These are phyloP conservation scores for Excalfactoria chinensis DNA, from an alignment of 2,113 vertebrate genomes.

Conservation along the genomic window DNA sequence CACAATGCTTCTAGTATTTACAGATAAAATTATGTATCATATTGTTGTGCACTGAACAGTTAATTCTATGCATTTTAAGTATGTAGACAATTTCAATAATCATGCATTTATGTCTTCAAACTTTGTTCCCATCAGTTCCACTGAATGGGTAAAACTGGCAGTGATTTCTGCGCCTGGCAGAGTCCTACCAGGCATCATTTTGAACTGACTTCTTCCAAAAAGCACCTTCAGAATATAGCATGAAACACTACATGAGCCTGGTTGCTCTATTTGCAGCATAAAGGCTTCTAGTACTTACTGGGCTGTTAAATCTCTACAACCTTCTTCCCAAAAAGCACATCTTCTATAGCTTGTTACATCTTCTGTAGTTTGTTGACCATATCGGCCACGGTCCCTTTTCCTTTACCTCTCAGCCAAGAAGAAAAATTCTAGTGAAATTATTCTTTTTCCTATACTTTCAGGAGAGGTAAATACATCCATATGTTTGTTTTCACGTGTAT, in stretches of 20 bases:
- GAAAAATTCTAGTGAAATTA: background rate
- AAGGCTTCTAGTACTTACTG: background rate
- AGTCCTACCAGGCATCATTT: background rate
- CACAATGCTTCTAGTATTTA: background rate
- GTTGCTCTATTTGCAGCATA: background rate
- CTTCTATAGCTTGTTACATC: background rate
- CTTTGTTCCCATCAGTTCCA: background rate
- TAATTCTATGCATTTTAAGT: background rate
- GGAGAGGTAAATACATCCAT: background rate
- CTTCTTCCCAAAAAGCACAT: background rate
- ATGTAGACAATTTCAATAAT: background rate
- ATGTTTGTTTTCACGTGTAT: background rate
- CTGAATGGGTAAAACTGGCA: background rate
- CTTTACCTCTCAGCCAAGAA: background rate
- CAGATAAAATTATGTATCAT: background rate
- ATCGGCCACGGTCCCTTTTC: background rate
- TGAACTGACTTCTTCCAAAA: background rate
- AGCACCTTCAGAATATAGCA: background rate
- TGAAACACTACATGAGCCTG: background rate
- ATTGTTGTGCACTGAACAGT: background rate
- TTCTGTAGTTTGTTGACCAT: background rate
- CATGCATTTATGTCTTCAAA: background rate
- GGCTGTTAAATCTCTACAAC: background rate
- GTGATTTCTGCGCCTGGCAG: background rate
- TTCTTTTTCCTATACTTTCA: background rate